Conservation (phyloP, 2,797 vertebrate species). For the Ibycter americanus region DNA sequence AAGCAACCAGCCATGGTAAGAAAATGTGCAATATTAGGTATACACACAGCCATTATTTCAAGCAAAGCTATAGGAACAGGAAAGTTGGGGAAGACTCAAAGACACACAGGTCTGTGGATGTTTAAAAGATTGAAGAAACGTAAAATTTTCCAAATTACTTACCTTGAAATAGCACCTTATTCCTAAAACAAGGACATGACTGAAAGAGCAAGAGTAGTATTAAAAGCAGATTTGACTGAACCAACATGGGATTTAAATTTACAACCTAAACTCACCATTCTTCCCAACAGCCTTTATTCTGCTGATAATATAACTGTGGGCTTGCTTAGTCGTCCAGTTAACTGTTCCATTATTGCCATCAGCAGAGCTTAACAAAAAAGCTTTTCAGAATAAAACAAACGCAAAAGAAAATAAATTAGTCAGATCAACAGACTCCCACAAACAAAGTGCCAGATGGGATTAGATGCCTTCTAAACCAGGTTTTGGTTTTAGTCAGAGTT, state of each 20-base stretch:
- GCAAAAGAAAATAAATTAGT: slow-evolving; percentile 75
- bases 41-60: slow-evolving; percentile 54
- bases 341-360: slow-evolving; percentile 82
- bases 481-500: background rate
- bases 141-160: slow-evolving; percentile 43
- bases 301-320: slow-evolving; percentile 86
- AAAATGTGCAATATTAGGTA: slow-evolving; percentile 30
- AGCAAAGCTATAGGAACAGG: slow-evolving; percentile 30
- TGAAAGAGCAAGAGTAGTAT: slow-evolving; percentile 37
- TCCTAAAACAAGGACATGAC: slow-evolving; percentile 50
- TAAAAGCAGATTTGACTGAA: slow-evolving; percentile 58
- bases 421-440: slow-evolving; percentile 56
- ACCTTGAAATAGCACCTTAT: slow-evolving; percentile 41
- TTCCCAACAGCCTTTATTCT: slow-evolving; percentile 85
- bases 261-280: slow-evolving; percentile 91
- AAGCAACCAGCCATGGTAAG: slow-evolving; percentile 40
- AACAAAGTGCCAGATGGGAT: slow-evolving; percentile 30
- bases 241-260: slow-evolving; percentile 30
- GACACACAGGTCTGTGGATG: slow-evolving; percentile 2
- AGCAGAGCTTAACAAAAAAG: slow-evolving; percentile 86
- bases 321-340: slow-evolving; percentile 84
- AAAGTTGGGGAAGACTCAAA: slow-evolving; percentile 54
- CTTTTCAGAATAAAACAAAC: slow-evolving; percentile 87
- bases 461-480: background rate
- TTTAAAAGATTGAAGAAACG: slow-evolving; percentile 43